Evolutionary conservation across 1,140 invertebrate species (phyloP), one percentile per base, ranked within the genome.

Genomic region (Bombus confusus): DNA sequence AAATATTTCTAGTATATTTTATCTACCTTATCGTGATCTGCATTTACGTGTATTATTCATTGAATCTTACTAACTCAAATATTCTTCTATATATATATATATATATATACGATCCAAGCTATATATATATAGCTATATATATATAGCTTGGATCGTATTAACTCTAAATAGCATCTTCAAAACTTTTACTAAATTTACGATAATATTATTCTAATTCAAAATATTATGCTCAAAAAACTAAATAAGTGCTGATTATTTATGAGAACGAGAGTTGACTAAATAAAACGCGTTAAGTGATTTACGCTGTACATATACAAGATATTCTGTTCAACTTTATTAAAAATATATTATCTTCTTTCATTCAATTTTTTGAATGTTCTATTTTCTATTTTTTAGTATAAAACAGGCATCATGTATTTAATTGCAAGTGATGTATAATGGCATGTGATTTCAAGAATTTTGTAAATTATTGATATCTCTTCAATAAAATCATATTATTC

Each of bases 211-310:
- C 39, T 41, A 41, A 10, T 31, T 47, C 3, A 22, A 31, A 22
- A 31, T 43, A 73, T 72, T 43, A 43, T 73, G 41, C 71, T 73
- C 3, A 31, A 72, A 8, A 8, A 43, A 73, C 6, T 43, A 41
- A 76, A n/a, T 37, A 47, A 47, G 18, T 62, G 37, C 18, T 41
- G 25, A 8, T 25, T 57, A 39, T 1, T 25, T 47, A 43, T 34
- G 43, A 34, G 31, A 34, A 52, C 34, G 43, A 52, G 31, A 52
- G 13, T 68, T 52, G 34, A 59, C n/a, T 59, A 34, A 76, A 28
- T 43, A 68, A 79, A 78, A 78, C 59, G 37, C 41, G 59, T 66
- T 41, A 66, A 78, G n/a, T 78, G 76, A 31, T 39, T 78, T 59
- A 64, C 59, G 31, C 59, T 64, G 28, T 78, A 78, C 39, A 64